Conservation (phyloP, 64 coral and sea anemone genomes). For the Trachythela sp. region DNA sequence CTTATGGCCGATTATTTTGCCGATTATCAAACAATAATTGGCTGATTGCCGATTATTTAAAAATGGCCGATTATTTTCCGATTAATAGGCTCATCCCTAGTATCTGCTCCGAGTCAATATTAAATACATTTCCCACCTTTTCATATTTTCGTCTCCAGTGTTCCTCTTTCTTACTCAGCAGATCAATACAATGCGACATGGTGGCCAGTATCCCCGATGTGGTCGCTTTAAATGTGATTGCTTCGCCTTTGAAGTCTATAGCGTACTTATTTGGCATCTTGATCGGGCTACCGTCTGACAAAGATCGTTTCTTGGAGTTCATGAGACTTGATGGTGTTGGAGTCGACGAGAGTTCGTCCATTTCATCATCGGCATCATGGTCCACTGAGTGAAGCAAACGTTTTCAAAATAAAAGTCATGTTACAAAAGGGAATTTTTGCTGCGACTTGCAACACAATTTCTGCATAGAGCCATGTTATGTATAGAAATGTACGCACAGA, state of each 20-base stretch:
- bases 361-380: constrained; percentile 98
- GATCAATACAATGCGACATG: constrained; percentile 84
- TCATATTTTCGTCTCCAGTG: constrained; percentile 87
- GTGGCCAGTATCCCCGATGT: constrained; percentile 87
- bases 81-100: too few species aligned
- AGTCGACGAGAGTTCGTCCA: constrained; percentile 94
- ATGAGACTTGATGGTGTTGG: constrained; percentile 72
- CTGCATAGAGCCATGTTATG: too few species aligned
- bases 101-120: too few species aligned
- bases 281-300: background rate
- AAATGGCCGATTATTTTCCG: too few species aligned
- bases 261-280: constrained; percentile 22
- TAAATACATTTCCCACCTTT: constrained; percentile 70
- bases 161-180: constrained; percentile 90
- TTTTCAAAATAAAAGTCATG: too few species aligned
- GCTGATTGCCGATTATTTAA: too few species aligned
- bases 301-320: constrained; percentile 35
- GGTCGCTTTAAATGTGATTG: constrained; percentile 94
- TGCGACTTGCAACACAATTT: too few species aligned
- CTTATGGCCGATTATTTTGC: too few species aligned
- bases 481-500: too few species aligned
- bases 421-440: too few species aligned
- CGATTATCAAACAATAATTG: too few species aligned
- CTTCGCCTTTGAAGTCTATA: constrained; percentile 90
- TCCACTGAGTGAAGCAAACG: constrained; percentile 39